A percentile compares a stretch with the other conserved stretches of the same genome.
These are phyloP conservation scores for Trinorchestia longiramus DNA, from an alignment of 1,140 invertebrate species.

Conservation along the genomic window DNA sequence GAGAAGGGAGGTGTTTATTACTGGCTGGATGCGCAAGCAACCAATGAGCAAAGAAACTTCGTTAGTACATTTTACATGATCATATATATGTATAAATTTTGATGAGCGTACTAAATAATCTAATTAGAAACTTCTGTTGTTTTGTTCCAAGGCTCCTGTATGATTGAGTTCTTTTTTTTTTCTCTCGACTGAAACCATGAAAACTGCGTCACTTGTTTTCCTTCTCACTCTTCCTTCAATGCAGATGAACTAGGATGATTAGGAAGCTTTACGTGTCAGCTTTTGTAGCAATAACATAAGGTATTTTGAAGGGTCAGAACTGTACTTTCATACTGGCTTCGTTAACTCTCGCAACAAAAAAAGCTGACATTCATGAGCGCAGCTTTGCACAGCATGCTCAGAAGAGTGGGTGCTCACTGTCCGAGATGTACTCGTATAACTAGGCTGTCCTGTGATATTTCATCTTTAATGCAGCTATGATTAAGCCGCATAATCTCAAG, in stretches of 20 bases:
- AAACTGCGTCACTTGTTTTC: background rate
- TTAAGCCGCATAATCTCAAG: constrained; percentile 24
- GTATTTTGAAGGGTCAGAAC: background rate
- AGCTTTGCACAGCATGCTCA: background rate
- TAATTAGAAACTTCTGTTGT: background rate
- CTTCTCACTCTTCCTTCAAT: background rate
- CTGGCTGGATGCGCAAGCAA: background rate
- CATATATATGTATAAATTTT: background rate
- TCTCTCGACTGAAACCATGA: background rate
- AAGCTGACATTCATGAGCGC: background rate
- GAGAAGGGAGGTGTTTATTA: background rate
- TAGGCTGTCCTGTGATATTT: background rate
- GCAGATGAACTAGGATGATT: background rate
- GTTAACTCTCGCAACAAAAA: background rate
- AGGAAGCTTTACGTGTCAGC: background rate
- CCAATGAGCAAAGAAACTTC: background rate
- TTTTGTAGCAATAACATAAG: background rate
- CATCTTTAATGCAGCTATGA: constrained; percentile 25
- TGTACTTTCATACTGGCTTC: background rate
- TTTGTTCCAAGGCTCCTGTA: background rate
- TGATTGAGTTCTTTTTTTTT: background rate
- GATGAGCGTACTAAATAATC: background rate
- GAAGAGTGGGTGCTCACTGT: background rate
- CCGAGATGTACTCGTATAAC: constrained; percentile 1
- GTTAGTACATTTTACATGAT: background rate